These are phyloP conservation scores for Stictocephala bisonia DNA, from an alignment of 2,888 invertebrate species.

Conservation along the genomic window DNA sequence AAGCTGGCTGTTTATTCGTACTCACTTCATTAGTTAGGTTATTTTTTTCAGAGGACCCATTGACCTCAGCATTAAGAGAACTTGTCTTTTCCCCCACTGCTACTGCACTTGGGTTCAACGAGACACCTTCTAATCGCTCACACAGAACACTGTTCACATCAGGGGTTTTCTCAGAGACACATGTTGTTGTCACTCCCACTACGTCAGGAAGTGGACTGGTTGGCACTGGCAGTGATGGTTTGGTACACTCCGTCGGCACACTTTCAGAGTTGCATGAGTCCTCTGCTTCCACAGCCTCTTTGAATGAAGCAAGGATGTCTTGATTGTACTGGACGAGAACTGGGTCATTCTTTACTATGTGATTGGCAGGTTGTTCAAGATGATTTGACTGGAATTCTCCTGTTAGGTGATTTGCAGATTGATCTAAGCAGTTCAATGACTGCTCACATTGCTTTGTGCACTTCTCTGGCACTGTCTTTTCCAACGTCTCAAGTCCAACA, in stretches of 20 bases:
- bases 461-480: slow-evolving; percentile 29
- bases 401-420: neutral
- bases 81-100: neutral
- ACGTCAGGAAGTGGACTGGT: slow-evolving; percentile 11
- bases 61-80: neutral
- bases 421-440: slow-evolving; percentile 10
- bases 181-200: neutral
- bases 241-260: too few species aligned
- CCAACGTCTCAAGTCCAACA: slow-evolving; percentile 6
- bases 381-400: too few species aligned
- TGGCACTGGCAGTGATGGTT: neutral
- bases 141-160: slow-evolving; percentile 2
- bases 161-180: slow-evolving; percentile 1
- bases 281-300: slow-evolving; percentile 16
- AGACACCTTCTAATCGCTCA: neutral
- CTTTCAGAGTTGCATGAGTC: neutral
- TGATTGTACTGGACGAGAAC: slow-evolving; percentile 3
- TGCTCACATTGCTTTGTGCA: slow-evolving; percentile 29
- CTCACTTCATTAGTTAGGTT: too few species aligned
- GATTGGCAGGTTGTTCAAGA: neutral
- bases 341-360: neutral
- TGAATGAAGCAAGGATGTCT: slow-evolving; percentile 19
- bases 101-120: neutral
- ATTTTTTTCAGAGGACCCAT: neutral
- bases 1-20: too few species aligned